phyloP scores from a whole-genome alignment of 2,888 invertebrate genomes.

The Proisotoma minuta region DNA sequence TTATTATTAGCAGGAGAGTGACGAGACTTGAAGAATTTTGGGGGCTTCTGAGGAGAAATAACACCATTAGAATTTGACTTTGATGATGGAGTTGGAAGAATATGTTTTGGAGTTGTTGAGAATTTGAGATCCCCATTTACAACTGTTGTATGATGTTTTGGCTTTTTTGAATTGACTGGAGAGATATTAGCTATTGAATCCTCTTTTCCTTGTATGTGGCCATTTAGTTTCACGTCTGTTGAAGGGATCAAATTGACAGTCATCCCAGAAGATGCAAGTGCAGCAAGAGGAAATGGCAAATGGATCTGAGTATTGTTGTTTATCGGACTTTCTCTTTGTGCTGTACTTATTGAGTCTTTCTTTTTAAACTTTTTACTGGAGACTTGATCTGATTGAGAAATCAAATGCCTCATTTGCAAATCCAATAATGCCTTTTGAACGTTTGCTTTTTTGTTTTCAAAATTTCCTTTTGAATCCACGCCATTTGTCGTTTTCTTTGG shows the following conservation, averaged over 20 bases:
- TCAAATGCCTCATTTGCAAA: constrained; percentile 21
- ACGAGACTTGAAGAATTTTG: constrained; percentile 45
- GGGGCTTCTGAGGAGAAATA: constrained; percentile 37
- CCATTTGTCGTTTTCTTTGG: too few species aligned
- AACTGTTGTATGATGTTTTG: constrained; percentile 23
- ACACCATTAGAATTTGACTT: background rate
- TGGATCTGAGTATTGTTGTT: background rate
- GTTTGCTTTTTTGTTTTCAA: constrained; percentile 20
- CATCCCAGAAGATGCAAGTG: constrained; percentile 27
- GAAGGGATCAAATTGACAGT: constrained; percentile 28
- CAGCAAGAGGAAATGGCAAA: constrained; percentile 14
- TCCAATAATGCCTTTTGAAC: constrained; percentile 25
- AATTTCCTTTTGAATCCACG: too few species aligned
- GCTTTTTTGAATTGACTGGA: constrained; percentile 4
- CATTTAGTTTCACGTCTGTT: background rate
- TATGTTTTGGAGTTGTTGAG: constrained; percentile 26
- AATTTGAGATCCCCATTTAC: constrained; percentile 37
- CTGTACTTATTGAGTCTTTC: constrained; percentile 6
- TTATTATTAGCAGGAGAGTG: background rate
- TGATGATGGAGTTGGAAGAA: constrained; percentile 5
- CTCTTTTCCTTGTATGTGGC: background rate
- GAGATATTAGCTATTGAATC: background rate
- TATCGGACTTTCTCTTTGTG: background rate
- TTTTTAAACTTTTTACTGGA: constrained; percentile 3
- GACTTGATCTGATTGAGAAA: background rate